phyloP scores from a whole-genome alignment of 2,797 vertebrate species.

The Parauchenoglanis punctatus region DNA sequence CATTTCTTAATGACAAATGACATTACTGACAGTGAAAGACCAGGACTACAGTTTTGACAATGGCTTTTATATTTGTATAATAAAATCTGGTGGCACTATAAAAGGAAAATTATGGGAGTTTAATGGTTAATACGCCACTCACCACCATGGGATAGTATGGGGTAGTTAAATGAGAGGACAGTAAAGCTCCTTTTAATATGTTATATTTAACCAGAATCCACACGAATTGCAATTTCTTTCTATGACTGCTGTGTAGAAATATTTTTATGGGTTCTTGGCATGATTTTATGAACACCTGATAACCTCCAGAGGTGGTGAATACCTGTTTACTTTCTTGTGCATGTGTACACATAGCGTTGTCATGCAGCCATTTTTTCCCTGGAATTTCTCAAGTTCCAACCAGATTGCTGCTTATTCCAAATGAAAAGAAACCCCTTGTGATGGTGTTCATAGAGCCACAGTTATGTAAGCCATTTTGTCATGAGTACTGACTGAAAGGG shows the following conservation, averaged over 20 bases:
- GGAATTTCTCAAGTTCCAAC: constrained; percentile 8
- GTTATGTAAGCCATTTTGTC: background rate
- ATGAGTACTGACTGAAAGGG: background rate
- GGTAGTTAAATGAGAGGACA: background rate
- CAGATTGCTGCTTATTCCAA: background rate
- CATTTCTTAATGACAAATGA: no score
- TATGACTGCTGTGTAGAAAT: background rate
- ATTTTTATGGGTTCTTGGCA: background rate
- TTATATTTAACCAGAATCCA: background rate
- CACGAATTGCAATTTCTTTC: background rate
- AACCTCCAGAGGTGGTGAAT: background rate
- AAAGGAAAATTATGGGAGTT: background rate
- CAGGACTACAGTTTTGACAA: background rate
- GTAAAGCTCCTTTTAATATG: background rate
- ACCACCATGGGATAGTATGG: background rate
- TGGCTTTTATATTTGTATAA: background rate
- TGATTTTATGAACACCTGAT: background rate
- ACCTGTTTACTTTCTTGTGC: background rate
- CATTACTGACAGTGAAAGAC: background rate
- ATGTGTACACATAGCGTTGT: background rate
- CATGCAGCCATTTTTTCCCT: background rate
- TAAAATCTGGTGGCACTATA: background rate
- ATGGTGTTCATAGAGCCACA: background rate
- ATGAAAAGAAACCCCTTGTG: background rate
- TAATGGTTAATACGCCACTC: no score